Base-by-base conservation (phyloP, 2,113 vertebrate species). In the Mirza zaza region DNA sequence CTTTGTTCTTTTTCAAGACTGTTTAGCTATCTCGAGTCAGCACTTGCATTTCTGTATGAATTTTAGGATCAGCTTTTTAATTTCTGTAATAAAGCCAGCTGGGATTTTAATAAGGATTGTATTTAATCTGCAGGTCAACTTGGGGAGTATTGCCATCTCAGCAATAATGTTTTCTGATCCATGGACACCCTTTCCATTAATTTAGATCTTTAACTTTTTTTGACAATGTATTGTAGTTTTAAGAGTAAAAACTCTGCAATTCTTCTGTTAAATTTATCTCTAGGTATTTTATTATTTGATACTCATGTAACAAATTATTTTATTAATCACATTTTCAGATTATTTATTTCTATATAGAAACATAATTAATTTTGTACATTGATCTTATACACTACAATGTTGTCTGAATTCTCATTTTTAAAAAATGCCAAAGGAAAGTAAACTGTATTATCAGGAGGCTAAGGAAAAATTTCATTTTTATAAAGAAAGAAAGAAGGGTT, bases 251-350 rank as follows among this genome's bases (percentile, higher is more conserved):
- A 4, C 29, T 27, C 73, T 91, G 2, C 11, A 68, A 42, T 39
- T 68, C 34, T 52, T 50, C n/a, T n/a, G 15, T 76, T 67, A 52
- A 73, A 70, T 76, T 52, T 48, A 67, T 36, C 27, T 63, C 17
- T 32, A 63, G 27, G 8, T 42, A 84, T 20, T 68, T 68, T 59
- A 32, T 75, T 63, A 12, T 48, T 95, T 48, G 55, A 39, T 82
- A 21, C 7, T 29, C 27, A 25, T 85, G 42, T 59, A 85, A 90
- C 48, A 82, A 81, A 55, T 45, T 34, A 11, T 79, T 85, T 90
- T 71, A 86, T 39, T 77, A 79, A 73, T 80, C 10, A 86, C 9
- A 52, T 86, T 93, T 89, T 93, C 89, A 84, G 52, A 85, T 77
- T 59, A 25, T 67, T 83, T 29, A 63, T 70, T 87, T 14, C n/a